A percentile compares a stretch with the other conserved stretches of the same genome.
Evolutionary conservation across 2,113 vertebrate species (phyloP).

Genomic region (Butorides virescens): DNA sequence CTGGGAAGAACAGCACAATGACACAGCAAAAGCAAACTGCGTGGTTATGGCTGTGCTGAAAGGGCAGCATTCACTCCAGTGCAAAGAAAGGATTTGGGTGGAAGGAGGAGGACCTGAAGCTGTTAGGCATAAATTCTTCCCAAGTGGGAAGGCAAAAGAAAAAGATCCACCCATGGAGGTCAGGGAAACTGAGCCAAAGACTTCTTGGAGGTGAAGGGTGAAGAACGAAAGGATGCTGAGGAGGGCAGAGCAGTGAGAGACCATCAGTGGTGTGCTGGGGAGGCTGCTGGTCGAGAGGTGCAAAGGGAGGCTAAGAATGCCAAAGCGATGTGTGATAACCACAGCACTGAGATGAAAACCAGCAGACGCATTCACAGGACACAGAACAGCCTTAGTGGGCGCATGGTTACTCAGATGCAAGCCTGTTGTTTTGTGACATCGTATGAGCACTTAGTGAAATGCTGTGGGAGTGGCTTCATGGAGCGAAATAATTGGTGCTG

Average conservation of each 20-base stretch:
- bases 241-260: fast-evolving
- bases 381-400: not conserved
- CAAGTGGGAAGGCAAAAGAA: not conserved
- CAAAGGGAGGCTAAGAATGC: not conserved
- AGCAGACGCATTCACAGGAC: not conserved
- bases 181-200: not conserved
- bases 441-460: not conserved
- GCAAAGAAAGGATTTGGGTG: not conserved
- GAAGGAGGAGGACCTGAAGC: not conserved
- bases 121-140: not conserved
- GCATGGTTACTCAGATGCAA: not conserved
- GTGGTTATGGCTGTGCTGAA: not conserved
- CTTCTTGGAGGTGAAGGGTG: not conserved
- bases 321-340: not conserved
- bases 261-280: not conserved
- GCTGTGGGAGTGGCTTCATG: not conserved
- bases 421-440: not conserved
- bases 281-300: not conserved
- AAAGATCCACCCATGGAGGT: not conserved
- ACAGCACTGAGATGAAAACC: not conserved
- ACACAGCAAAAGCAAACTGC: not conserved
- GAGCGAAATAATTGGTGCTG: not conserved
- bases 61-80: not conserved
- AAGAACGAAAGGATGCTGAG: not conserved
- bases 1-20: not conserved